A percentile compares a stretch with the other conserved stretches of the same genome.
phyloP scores from a whole-genome alignment of 2,113 vertebrate species.

The Regulus satrapa region DNA sequence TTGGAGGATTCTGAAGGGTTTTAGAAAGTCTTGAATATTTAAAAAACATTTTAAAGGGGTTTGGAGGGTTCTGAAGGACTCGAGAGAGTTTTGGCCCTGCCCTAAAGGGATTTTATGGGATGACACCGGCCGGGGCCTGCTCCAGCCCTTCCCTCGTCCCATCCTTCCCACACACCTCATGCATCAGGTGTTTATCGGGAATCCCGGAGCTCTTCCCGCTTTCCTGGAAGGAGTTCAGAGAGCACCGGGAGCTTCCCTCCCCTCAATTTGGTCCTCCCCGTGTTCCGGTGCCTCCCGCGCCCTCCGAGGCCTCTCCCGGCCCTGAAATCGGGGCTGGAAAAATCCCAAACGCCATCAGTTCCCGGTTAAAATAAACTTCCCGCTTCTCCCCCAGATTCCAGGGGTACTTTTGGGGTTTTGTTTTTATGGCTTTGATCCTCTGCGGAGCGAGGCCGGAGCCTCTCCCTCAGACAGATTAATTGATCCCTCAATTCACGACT shows the following conservation, averaged over 20 bases:
- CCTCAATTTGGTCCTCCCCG: background rate
- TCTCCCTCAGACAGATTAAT: background rate
- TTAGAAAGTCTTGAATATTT: accelerated
- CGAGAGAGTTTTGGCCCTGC: background rate
- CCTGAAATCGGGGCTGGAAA: background rate
- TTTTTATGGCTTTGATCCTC: background rate
- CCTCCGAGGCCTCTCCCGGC: too few species aligned
- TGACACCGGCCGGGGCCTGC: background rate
- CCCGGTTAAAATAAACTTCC: slow-evolving; percentile 1
- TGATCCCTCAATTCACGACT: background rate
- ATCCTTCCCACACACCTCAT: slow-evolving; percentile 29
- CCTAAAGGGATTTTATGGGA: too few species aligned
- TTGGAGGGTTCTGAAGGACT: background rate
- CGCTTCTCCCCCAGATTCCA: background rate
- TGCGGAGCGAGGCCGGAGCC: too few species aligned
- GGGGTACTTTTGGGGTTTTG: background rate
- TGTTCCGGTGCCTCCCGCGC: background rate
- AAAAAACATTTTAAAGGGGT: accelerated
- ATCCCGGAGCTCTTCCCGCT: background rate
- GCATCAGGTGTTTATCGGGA: slow-evolving; percentile 56
- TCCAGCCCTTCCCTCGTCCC: background rate
- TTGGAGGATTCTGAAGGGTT: background rate
- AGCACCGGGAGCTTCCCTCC: background rate
- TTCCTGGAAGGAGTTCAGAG: slow-evolving; percentile 48
- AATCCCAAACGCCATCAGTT: background rate